Conservation (phyloP, 2,888 invertebrate genomes). For the Ametastegia equiseti region DNA sequence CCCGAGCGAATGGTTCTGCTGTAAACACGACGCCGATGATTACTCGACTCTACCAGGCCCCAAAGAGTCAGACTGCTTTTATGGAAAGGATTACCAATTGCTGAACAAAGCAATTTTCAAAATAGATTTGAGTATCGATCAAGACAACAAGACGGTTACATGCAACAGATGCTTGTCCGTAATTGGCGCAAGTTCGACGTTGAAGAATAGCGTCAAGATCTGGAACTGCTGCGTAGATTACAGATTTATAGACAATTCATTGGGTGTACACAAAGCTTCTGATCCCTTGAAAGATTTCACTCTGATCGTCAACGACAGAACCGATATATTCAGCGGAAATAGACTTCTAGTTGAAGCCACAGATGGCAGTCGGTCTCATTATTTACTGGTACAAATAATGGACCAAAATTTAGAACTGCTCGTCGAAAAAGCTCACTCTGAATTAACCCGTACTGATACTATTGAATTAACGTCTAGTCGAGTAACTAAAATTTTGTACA, state of each 20-base stretch:
- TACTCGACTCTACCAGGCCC: conserved; percentile 61
- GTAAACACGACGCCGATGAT: conserved; percentile 60
- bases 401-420: conserved; percentile 68
- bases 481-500: conserved; percentile 70
- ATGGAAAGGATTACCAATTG: conserved; percentile 64
- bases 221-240: conserved; percentile 70
- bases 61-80: conserved; percentile 67
- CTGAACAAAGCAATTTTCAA: conserved; percentile 62
- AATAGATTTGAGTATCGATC: conserved; percentile 59
- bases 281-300: conserved; percentile 68
- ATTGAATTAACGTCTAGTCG: conserved; percentile 58
- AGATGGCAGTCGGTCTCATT: conserved; percentile 61
- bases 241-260: conserved; percentile 46
- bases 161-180: conserved; percentile 68
- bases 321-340: conserved; percentile 63
- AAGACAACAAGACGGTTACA: conserved; percentile 57
- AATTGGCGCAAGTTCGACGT: conserved; percentile 60
- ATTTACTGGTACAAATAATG: conserved; percentile 67
- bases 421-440: conserved; percentile 55
- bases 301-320: conserved; percentile 61
- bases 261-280: conserved; percentile 38
- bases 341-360: conserved; percentile 65
- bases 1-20: conserved; percentile 72
- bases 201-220: conserved; percentile 63
- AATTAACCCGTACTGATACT: conserved; percentile 32